phyloP scores from a whole-genome alignment of 2,797 vertebrate genomes.

The Meda fulgida region DNA sequence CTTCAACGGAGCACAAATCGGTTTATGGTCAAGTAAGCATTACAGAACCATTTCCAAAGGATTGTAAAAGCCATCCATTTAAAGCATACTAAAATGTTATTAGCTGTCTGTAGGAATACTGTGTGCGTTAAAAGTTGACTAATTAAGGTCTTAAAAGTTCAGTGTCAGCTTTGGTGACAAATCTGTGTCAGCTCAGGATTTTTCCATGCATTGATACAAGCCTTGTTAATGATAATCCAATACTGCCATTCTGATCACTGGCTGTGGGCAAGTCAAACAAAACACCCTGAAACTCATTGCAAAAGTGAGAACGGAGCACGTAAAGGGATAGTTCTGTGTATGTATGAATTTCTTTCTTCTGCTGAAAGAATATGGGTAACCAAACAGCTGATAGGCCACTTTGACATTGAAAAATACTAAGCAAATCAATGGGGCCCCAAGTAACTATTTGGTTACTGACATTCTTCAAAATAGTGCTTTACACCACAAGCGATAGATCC shows the following conservation, averaged over 20 bases:
- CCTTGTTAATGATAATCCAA: constrained; percentile 16
- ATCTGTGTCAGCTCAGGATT: not conserved
- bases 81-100: not conserved
- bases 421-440: not conserved
- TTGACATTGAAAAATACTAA: too few relatives aligned
- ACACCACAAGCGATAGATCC: not conserved
- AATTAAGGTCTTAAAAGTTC: constrained; percentile 13
- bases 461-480: not conserved
- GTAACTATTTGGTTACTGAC: not conserved
- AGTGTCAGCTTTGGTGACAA: not conserved
- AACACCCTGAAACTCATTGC: not conserved
- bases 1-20: not conserved
- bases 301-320: not conserved
- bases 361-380: not conserved
- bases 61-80: not conserved
- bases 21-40: not conserved
- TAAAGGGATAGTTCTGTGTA: too few relatives aligned
- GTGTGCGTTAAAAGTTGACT: not conserved
- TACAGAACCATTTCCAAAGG: not conserved
- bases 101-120: not conserved
- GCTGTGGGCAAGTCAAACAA: not conserved
- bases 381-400: too few relatives aligned
- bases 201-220: constrained; percentile 10
- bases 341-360: not conserved
- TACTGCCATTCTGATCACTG: not conserved